Base-by-base conservation (phyloP, 1,140 invertebrate species). In the Patella vulgata region DNA sequence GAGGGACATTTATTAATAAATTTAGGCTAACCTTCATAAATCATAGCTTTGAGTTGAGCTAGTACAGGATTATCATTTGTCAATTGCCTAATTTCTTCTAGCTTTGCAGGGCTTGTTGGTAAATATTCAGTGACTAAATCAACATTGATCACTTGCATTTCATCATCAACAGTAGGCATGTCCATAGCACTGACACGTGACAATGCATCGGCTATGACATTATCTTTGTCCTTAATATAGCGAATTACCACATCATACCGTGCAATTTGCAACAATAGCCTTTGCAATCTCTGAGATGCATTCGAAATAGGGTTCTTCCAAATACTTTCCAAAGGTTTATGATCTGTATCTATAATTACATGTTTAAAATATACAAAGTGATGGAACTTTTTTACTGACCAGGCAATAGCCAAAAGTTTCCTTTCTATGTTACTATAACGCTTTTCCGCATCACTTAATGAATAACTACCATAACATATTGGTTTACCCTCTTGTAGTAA, bases 381-480 rank as follows among this genome's bases (percentile, higher is more conserved):
- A 23, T 74, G 48, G 33, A 76, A 73, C 11, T 56, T 23, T 33
- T 74, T 59, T 5, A 68, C 67, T 12, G 76, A 76, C 68, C 84
- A 88, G 11, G 87, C 72, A 30, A 87, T 84, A 9, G 85, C 81
- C 2, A 86, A 68, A 4, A 84, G 73, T 66, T 88, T 84, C 59
- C 82, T 81, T 57, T 88, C 84, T 2, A 86, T 82, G 68, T 87
- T 82, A 17, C 77, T 80, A 63, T 86, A 87, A 31, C 84, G 85
- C 31, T 69, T n/a, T 71, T 88, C 82, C 43, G 77, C 70, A 59
- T 62, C 2, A 9, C 80, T 85, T 12, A 87, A 63, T n/a, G 79
- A 68, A 23, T 82, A 66, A 2, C 85, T 87, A 14, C 82, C 83
- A 64, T 78, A 87, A 17, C 82, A 80, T 4, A 87, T 70, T 0